Base-by-base conservation (phyloP, 2,113 vertebrate species). In the Tragulus kanchil region DNA sequence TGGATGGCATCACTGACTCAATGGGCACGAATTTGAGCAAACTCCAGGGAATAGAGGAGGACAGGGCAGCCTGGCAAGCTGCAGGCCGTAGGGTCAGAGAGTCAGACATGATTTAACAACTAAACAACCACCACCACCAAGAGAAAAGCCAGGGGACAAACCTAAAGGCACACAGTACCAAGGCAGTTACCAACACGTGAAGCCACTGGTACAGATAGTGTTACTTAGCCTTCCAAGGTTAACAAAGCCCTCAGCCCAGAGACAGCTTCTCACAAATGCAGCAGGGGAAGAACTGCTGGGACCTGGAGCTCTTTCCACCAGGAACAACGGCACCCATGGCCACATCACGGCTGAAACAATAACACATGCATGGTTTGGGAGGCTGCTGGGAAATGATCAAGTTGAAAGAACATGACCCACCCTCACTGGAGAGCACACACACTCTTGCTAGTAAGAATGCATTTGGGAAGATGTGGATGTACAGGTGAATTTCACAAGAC, bases 181-280 rank as follows among this genome's bases (percentile, higher is more conserved):
- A 3, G 1, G 17, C 65, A 50, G 7, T n/a, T 93, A 5, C 16
- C 42, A 11, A 10, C 0, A 1, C 54, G 45, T 1, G 0, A 14
- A 13, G 36, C 48, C 4, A 0, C 19, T 2, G 0, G 3, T 8
- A 26, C 3, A 14, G 59, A 62, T 0, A 0, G 54, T 0, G 0
- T 52, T 62, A 9, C 64, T 14, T 10, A 64, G 61, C 75, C 15
- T 0, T 31, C 31, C 58, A 36, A 52, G 45, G 13, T 2, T 36
- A 64, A 92, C 79, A 61, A 54, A 96, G 59, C 87, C 59, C 45
- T 59, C 69, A 79, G 79, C 62, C 50, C 7, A 36, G 42, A 78
- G 61, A 83, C 6, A 11, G 45, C 31, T 25, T 94, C 78, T 94
- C 85, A 50, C n/a, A 83, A 82, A 69, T 3, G 13, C 4, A 45